Base-by-base conservation (phyloP, 2,113 vertebrate species). In the Spheniscus mendiculus region DNA sequence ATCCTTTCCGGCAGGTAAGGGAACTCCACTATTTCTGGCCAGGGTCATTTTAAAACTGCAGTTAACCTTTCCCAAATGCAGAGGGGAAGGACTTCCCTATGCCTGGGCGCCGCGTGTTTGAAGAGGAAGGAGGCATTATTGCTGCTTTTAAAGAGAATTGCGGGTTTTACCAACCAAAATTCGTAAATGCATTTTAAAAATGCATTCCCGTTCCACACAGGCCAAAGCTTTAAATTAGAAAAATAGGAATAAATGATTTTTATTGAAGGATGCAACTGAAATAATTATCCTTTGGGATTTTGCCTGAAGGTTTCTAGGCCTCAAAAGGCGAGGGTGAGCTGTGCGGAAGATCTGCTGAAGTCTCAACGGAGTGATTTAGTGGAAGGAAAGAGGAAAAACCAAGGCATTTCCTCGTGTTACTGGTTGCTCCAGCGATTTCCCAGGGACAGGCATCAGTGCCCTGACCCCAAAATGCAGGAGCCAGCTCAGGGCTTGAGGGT, bases 31-130 rank as follows among this genome's bases (percentile, higher is more conserved):
- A 1, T 40, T 80, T 9, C 38, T 27, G 63, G 15, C 27, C 27
- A 2, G 2, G 1, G 5, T 27, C 4, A 0, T 16, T 52, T 44
- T 11, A 71, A 44, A 62, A 10, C 18, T 7, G 12, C 20, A 1
- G 30, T 26, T 58, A 19, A 42, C 25, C 5, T 40, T 62, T 22
- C 71, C 61, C 27, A 6, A 15, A n/a, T 1, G 18, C 16, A 3
- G 42, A 49, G 11, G 55, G 62, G n/a, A 78, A 27, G 0, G 12
- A 11, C 27, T 36, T 3, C 6, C 15, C 40, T 9, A 15, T 8
- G 32, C 76, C 61, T 20, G 71, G 74, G 58, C 20, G 19, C 52
- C 15, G 80, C 16, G 8, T 20, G 30, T 34, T 22, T 22, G 72
- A 22, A 47, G 42, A 29, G 70, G 53, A 20, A 23, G 44, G 45